Conservation (phyloP, 2,113 vertebrate genomes). For the Cepphus grylle region DNA sequence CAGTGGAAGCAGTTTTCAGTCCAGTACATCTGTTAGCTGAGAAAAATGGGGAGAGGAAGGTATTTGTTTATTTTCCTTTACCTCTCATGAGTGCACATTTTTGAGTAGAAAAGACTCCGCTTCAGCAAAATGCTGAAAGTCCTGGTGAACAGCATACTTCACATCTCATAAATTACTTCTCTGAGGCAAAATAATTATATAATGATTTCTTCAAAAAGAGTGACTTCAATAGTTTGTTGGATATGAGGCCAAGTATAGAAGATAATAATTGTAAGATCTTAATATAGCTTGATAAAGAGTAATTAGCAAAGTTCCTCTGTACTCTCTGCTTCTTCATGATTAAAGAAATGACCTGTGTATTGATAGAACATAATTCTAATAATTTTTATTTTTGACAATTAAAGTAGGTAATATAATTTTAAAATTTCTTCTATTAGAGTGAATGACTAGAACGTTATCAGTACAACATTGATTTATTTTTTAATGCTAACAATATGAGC, state of each 20-base stretch:
- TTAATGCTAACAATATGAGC: background rate
- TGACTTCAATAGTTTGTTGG: background rate
- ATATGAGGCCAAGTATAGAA: background rate
- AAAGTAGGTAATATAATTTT: constrained; percentile 2
- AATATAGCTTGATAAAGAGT: constrained; percentile 23
- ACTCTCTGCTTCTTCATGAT: background rate
- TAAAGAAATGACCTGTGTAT: constrained; percentile 35
- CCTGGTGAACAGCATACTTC: background rate
- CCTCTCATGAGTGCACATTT: background rate
- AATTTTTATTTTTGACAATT: background rate
- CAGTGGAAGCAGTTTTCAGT: background rate
- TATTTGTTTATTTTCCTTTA: background rate
- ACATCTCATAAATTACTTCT: background rate
- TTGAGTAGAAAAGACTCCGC: background rate
- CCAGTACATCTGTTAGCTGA: background rate
- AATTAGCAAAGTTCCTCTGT: constrained; percentile 35
- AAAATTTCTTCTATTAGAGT: background rate
- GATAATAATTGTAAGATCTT: background rate
- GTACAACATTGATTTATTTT: background rate
- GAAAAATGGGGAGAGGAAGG: background rate
- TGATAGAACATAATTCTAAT: background rate
- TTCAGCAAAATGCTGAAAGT: background rate
- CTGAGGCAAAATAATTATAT: background rate
- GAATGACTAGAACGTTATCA: background rate
- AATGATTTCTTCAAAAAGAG: background rate